Evolutionary conservation across 2,113 vertebrate species (phyloP).

Genomic region (Sinocyclocheilus anshuiensis): DNA sequence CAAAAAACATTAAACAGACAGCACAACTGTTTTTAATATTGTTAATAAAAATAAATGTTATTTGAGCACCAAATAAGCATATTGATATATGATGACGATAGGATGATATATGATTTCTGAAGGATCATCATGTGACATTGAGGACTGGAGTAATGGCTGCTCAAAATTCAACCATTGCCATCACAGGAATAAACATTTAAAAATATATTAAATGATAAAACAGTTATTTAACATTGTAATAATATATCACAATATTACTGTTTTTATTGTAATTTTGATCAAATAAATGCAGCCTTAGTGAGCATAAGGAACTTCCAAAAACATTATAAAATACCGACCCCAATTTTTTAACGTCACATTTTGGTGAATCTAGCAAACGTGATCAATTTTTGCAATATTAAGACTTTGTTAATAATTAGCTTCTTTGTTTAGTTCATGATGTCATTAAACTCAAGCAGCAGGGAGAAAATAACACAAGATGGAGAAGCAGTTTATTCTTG

Average conservation of each 20-base stretch:
- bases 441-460: constrained; percentile 5
- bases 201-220: background rate
- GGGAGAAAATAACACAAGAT: constrained; percentile 12
- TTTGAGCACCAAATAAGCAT: background rate
- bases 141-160: background rate
- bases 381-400: background rate
- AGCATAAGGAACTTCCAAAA: background rate
- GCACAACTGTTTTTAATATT: background rate
- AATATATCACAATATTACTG: background rate
- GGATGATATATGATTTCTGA: background rate
- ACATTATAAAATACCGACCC: background rate
- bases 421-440: constrained; percentile 2
- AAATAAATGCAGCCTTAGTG: background rate
- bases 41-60: background rate
- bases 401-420: background rate
- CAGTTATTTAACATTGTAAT: background rate
- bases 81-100: background rate
- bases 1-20: background rate
- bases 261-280: background rate
- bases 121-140: background rate
- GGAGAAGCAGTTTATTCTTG: constrained; percentile 25
- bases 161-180: background rate
- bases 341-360: background rate
- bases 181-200: background rate
- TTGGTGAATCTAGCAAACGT: background rate